Evolutionary conservation across 1,140 invertebrate genomes (phyloP).

Genomic region (Phymorhynchus buccinoides): DNA sequence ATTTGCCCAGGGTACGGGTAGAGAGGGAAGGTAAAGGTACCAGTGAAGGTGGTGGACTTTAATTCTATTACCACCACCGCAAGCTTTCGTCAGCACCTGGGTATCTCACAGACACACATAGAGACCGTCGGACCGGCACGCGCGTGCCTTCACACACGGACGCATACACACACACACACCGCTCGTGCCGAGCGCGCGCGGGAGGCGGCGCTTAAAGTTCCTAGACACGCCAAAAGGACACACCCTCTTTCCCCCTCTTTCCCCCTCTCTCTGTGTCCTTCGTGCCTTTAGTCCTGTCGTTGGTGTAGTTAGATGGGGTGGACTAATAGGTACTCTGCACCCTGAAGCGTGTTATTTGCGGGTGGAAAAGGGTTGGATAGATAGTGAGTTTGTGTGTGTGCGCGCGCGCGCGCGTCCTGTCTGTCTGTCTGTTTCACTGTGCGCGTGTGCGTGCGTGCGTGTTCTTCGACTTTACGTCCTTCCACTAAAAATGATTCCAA

Average conservation of each 20-base stretch:
- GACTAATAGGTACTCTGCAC: background rate
- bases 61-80: too few relatives aligned
- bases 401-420: too few relatives aligned
- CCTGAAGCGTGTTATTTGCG: too few relatives aligned
- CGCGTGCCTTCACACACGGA: constrained; percentile 18
- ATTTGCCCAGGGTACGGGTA: background rate
- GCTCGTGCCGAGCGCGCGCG: constrained; percentile 23
- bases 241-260: too few relatives aligned
- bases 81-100: background rate
- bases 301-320: background rate
- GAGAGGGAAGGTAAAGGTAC: background rate
- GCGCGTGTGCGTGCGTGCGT: too few relatives aligned
- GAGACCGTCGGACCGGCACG: background rate
- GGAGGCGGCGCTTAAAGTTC: constrained; percentile 15
- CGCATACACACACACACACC: background rate
- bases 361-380: too few relatives aligned
- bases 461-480: too few relatives aligned
- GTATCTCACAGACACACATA: background rate
- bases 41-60: background rate
- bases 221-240: background rate
- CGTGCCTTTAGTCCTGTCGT: too few relatives aligned
- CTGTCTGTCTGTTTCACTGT: too few relatives aligned
- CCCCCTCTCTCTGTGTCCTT: too few relatives aligned
- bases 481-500: too few relatives aligned
- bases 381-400: too few relatives aligned